phyloP scores from a whole-genome alignment of 2,797 vertebrate genomes.

The Carapus acus region DNA sequence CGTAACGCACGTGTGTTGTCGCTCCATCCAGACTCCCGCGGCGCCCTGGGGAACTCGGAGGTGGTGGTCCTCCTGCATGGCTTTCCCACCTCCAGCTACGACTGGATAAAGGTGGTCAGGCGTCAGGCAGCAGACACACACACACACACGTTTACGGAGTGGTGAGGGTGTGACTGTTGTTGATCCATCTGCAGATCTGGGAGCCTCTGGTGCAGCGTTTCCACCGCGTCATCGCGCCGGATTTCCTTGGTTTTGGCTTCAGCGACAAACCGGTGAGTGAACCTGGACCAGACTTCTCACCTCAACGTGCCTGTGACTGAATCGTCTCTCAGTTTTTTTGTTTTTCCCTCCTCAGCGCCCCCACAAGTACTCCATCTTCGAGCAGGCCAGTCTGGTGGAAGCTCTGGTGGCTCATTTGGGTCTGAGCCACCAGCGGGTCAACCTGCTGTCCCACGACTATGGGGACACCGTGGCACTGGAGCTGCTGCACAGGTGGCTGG shows the following conservation, averaged over 20 bases:
- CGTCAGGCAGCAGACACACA: background rate
- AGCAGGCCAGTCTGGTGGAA: conserved; percentile 91
- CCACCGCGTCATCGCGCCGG: conserved; percentile 85
- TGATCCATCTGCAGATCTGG: conserved; percentile 78
- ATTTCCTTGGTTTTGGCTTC: conserved; percentile 95
- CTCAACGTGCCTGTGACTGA: background rate
- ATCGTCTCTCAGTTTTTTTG: background rate
- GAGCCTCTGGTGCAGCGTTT: conserved; percentile 86
- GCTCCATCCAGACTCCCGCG: conserved; percentile 74
- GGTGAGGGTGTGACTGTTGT: background rate
- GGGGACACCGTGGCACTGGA: conserved; percentile 94
- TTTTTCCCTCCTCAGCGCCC: conserved; percentile 70
- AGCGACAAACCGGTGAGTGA: conserved; percentile 91
- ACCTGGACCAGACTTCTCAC: background rate
- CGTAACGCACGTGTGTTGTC: too few relatives aligned
- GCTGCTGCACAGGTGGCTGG: conserved; percentile 89
- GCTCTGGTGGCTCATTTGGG: conserved; percentile 79
- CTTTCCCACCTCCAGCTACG: conserved; percentile 92
- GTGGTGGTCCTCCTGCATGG: conserved; percentile 85
- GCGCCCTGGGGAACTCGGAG: conserved; percentile 85
- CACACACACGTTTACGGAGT: background rate
- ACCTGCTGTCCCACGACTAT: conserved; percentile 89
- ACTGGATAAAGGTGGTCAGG: conserved; percentile 89
- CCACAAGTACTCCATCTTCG: conserved; percentile 91
- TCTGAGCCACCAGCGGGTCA: conserved; percentile 78